phyloP scores from a whole-genome alignment of 2,113 vertebrate genomes.

The Labeo rohita region DNA sequence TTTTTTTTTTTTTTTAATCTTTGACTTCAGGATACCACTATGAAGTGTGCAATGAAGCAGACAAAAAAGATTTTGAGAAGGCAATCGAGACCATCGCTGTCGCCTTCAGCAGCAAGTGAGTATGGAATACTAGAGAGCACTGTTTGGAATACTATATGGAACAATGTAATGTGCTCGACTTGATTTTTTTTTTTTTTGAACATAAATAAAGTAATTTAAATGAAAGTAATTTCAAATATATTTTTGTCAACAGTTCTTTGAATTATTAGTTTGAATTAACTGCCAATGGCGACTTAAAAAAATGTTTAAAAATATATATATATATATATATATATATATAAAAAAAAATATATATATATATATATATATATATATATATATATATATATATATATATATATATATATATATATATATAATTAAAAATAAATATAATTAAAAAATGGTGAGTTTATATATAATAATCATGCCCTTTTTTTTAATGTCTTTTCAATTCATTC shows the following conservation, averaged over 20 bases:
- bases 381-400: no score
- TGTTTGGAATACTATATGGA: not conserved
- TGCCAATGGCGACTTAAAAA: not conserved
- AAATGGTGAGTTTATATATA: no score
- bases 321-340: no score
- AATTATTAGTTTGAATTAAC: not conserved
- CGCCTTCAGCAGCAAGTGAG: slow-evolving; percentile 98
- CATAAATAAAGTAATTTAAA: no score
- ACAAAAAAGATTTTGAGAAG: slow-evolving; percentile 94
- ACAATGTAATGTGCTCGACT: not conserved
- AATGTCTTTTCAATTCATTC: no score
- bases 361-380: no score
- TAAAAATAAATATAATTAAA: no score
- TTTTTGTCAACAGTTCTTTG: not conserved
- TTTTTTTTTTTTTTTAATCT: not conserved
- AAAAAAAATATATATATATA: no score
- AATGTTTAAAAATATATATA: no score
- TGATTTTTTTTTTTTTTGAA: not conserved
- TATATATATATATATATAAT: no score
- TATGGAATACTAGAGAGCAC: not conserved
- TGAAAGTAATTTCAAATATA: not conserved
- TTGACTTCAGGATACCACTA: slow-evolving; percentile 86
- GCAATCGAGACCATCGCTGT: slow-evolving; percentile 92
- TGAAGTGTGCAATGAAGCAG: slow-evolving; percentile 82
- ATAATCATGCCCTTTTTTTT: no score